Evolutionary conservation across 2,888 invertebrate genomes (phyloP), one percentile per base, ranked within the genome.

Genomic region (Xestia c-nigrum): DNA sequence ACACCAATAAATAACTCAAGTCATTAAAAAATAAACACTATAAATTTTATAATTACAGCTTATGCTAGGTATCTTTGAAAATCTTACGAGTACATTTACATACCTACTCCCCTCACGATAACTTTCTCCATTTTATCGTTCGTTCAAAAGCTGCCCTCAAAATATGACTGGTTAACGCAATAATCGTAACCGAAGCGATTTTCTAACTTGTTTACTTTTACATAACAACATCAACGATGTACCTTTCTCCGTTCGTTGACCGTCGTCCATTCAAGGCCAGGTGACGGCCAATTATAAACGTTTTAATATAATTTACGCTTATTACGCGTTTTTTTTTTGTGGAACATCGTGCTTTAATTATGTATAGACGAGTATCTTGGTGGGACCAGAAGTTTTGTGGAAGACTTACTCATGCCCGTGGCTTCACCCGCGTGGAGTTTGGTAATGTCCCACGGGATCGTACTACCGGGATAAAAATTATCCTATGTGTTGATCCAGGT

Each of bases 201-300:
- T 90, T 89, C 88, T 89, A 90, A 89, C 92, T 89, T 89, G 89
- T 90, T 89, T 89, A 87, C 86, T 89, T 93, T 94, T 92, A 94
- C 91, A 90, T 92, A 93, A 94, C 91, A 89, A 81, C 84, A 82
- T 87, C 86, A 81, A 80, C 80, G 80, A 80, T 84, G 64, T 88
- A 90, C 92, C 93, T 94, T 93, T 93, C 93, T 91, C 92, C 90
- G 94, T 91, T 84, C 92, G 85, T 90, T 93, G 94, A 94, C 94
- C 94, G 89, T 81, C 47, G 82, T 73, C 72, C 85, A 88, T 87
- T 90, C 94, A 94, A 94, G 94, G 94, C 91, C 93, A 92, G 83
- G 78, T 82, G 88, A 86, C 87, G 85, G 87, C 86, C 89, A 92
- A 92, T 91, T 93, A 90, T 88, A 88, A 85, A 70, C 78, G 76